Percentiles rank a stretch among this genome's conserved stretches.
phyloP scores from a whole-genome alignment of 2,888 invertebrate genomes.

The Ophion slaviceki region DNA sequence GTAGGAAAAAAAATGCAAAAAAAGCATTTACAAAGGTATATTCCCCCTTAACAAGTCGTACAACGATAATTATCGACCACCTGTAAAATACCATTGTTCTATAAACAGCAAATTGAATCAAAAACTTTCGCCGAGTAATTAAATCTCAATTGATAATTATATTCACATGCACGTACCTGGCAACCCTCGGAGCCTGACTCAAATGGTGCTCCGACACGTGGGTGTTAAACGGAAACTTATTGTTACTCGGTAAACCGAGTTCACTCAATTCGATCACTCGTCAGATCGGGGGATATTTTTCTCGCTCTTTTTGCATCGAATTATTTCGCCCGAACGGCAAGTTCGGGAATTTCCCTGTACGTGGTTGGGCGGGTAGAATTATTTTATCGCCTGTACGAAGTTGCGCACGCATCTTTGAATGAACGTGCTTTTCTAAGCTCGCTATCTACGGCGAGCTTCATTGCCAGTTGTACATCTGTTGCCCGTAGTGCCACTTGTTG shows the following conservation, averaged over 20 bases:
- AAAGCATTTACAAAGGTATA: too few relatives aligned
- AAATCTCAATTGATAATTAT: neutral
- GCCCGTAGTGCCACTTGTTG: constrained; percentile 57
- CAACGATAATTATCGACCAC: neutral
- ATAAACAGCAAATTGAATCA: too few relatives aligned
- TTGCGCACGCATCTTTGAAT: constrained; percentile 77
- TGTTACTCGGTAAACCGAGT: too few relatives aligned
- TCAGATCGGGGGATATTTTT: too few relatives aligned
- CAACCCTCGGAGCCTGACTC: neutral
- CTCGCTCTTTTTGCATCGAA: neutral
- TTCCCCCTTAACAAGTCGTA: too few relatives aligned
- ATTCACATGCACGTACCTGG: neutral
- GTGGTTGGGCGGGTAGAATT: constrained; percentile 14
- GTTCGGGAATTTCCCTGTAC: neutral
- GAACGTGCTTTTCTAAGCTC: constrained; percentile 75
- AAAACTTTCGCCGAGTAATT: neutral
- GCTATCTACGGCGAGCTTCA: constrained; percentile 68
- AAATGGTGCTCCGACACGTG: neutral
- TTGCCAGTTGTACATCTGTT: constrained; percentile 45
- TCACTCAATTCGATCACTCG: too few relatives aligned
- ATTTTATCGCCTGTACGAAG: constrained; percentile 16
- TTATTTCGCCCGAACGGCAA: neutral
- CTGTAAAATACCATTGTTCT: neutral
- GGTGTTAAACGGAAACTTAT: too few relatives aligned
- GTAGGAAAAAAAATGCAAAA: too few relatives aligned